Evolutionary conservation across 1,140 invertebrate species (phyloP).

Genomic region (Brachionus plicatilis): DNA sequence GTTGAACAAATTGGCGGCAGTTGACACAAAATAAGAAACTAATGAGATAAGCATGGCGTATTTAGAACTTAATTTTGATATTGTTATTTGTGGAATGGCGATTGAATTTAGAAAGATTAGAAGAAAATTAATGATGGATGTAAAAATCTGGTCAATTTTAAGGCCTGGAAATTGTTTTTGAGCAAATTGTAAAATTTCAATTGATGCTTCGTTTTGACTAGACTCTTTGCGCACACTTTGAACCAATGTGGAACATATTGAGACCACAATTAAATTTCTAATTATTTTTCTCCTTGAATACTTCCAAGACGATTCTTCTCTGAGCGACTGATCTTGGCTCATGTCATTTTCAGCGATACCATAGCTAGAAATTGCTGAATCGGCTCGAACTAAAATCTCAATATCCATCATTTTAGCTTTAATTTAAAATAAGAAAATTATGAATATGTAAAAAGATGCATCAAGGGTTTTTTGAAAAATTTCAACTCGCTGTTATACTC

Average conservation of each 20-base stretch:
- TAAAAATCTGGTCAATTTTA: not conserved
- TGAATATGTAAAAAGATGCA: not conserved
- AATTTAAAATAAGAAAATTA: not conserved
- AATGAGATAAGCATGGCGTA: not conserved
- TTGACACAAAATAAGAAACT: not conserved
- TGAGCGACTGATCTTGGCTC: not conserved
- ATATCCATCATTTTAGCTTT: constrained; percentile 13
- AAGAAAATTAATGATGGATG: not conserved
- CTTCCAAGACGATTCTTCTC: not conserved
- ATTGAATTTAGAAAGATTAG: not conserved
- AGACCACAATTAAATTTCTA: not conserved
- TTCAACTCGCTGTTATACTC: not conserved
- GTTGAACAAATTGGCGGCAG: not conserved
- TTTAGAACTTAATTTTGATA: not conserved
- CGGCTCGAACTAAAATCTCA: constrained; percentile 16
- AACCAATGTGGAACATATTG: not conserved
- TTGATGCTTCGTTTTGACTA: not conserved
- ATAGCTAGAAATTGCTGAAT: not conserved
- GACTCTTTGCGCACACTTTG: not conserved
- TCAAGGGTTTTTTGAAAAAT: not conserved
- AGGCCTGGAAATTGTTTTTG: not conserved
- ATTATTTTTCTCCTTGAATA: not conserved
- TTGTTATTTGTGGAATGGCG: not conserved
- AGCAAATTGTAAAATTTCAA: not conserved
- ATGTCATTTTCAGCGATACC: not conserved